Base-by-base conservation (phyloP, 1,140 invertebrate species). In the Aplysia californica region DNA sequence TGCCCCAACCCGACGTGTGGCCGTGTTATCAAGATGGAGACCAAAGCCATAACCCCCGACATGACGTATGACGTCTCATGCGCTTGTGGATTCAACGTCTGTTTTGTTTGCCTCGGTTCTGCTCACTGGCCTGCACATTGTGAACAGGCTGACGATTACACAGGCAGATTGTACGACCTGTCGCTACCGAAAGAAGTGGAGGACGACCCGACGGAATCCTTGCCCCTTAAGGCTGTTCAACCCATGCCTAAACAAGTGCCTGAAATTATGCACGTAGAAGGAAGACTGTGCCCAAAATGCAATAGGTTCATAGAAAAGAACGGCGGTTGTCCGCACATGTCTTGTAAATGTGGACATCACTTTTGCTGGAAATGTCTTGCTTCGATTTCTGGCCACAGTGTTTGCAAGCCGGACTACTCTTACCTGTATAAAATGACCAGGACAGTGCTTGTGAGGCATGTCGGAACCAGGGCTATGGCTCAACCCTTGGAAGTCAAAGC, bases 101-200 rank as follows among this genome's bases (percentile, higher is more conserved):
- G 84, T 56, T 81, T 83, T 65, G 68, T 76, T 18, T 86, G 84
- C 58, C 55, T 83, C 2, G 39, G 77, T n/a, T 39, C 55, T 15
- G 38, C 81, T 10, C 84, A 86, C 44, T 86, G 82, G 82, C 84
- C 84, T 10, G 80, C 80, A 0, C 41, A 75, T 31, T 86, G 84
- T 76, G 76, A 80, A 15, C 59, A 72, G 3, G 77, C 76, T 1
- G 36, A 35, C 15, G 29, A 44, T 0, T 85, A 84, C 61, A 72
- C 50, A 56, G 61, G 58, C 18, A 79, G 58, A 50, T 21, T 83
- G n/a, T n/a, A n/a, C n/a, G n/a, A n/a, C n/a, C n/a, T n/a, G n/a
- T n/a, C n/a, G n/a, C 50, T 35, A 31, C 3, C 20, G 4, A 23
- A 72, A 15, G 56, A 72, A 4, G 26, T 23, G 3, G 5, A 15